Percentiles rank a stretch among this genome's conserved stretches.
Conservation (phyloP, 2,797 vertebrate genomes). For the Brachymystax lenok region DNA sequence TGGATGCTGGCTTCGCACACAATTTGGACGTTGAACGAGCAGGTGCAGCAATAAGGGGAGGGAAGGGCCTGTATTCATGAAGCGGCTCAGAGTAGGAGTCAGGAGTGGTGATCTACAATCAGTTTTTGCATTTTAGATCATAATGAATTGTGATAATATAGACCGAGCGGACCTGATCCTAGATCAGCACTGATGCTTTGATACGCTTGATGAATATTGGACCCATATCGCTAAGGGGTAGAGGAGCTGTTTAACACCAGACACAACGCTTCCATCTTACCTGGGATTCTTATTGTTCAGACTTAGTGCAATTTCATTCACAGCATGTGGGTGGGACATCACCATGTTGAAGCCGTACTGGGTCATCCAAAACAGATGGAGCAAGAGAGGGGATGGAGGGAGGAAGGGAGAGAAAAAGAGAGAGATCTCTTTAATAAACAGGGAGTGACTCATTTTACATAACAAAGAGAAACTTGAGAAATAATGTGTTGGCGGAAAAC, state of each 20-base stretch:
- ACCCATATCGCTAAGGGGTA: not conserved
- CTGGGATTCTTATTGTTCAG: conserved; percentile 97
- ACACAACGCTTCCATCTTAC: conserved; percentile 65
- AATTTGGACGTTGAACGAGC: conserved; percentile 34
- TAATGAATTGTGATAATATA: not conserved
- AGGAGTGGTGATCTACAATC: not conserved
- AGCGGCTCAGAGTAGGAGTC: not conserved
- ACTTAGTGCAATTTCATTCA: conserved; percentile 98
- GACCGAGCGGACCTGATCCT: not conserved
- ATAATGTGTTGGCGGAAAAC: conserved; percentile 11
- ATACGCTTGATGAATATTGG: no score
- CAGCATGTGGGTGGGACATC: conserved; percentile 96
- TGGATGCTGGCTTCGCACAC: conserved; percentile 43
- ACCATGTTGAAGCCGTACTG: conserved; percentile 99
- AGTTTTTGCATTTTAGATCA: not conserved
- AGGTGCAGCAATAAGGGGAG: conserved; percentile 26
- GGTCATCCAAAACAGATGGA: conserved; percentile 31
- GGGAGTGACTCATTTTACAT: conserved; percentile 32
- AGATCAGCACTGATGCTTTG: not conserved
- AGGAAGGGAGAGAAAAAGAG: conserved; percentile 29
- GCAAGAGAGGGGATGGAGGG: conserved; percentile 27
- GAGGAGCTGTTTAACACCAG: conserved; percentile 1
- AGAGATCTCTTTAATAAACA: conserved; percentile 28
- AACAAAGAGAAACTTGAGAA: conserved; percentile 46
- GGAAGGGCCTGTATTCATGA: not conserved